phyloP scores from a whole-genome alignment of 2,888 invertebrate genomes.

The Aproaerema taeniolella region DNA sequence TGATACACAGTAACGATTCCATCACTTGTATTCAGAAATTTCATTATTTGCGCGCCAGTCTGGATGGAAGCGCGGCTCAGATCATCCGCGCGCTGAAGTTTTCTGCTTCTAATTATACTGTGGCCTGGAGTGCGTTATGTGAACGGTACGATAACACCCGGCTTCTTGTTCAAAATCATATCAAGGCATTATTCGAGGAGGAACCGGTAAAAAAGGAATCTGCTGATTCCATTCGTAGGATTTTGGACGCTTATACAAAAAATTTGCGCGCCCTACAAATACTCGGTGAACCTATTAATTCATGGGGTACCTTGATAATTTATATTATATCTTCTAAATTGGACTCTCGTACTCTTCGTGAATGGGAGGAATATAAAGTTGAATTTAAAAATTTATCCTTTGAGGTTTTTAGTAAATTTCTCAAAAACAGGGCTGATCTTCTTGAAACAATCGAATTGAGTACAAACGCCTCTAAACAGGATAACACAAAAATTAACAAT shows the following conservation, averaged over 20 bases:
- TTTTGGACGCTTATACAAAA: conserved; percentile 6
- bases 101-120: conserved; percentile 2
- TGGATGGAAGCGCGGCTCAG: conserved; percentile 1
- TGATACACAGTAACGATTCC: background rate
- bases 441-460: background rate
- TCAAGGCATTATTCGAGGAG: conserved; percentile 6
- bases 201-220: conserved; percentile 5
- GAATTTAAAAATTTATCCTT: background rate
- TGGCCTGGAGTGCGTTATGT: conserved; percentile 1
- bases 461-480: background rate
- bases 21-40: conserved; percentile 4
- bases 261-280: conserved; percentile 8
- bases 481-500: background rate
- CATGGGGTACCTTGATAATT: conserved; percentile 10
- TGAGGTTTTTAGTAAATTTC: background rate
- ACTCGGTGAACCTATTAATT: conserved; percentile 2
- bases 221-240: background rate
- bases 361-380: conserved; percentile 7
- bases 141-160: conserved; percentile 5
- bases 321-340: conserved; percentile 4
- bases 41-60: conserved; percentile 3
- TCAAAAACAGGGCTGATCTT: conserved; percentile 1
- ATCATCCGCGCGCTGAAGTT: conserved; percentile 1
- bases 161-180: conserved; percentile 5
- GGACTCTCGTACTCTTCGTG: conserved; percentile 1